These are phyloP conservation scores for Brachionus asplanchnoidis DNA, from an alignment of 1,140 invertebrate genomes.

Conservation along the genomic window DNA sequence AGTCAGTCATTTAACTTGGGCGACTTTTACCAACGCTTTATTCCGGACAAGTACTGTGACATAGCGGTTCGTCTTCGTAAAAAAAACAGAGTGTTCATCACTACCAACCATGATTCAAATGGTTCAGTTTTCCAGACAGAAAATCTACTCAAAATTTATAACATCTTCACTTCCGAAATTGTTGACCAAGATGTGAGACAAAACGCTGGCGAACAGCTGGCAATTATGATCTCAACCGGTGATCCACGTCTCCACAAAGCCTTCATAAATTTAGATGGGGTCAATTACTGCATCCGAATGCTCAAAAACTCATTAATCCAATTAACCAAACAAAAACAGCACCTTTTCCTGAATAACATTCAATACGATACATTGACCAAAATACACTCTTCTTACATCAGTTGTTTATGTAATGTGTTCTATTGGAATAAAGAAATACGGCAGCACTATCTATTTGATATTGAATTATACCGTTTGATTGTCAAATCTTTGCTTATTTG, in stretches of 20 bases:
- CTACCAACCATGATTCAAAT: background rate
- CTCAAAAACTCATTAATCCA: background rate
- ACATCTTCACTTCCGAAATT: slow-evolving; percentile 23
- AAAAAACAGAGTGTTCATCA: background rate
- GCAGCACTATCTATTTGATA: slow-evolving; percentile 12
- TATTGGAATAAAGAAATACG: slow-evolving; percentile 36
- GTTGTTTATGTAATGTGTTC: background rate
- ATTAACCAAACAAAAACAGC: background rate
- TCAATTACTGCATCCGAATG: slow-evolving; percentile 25
- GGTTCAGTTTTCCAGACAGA: slow-evolving; percentile 27
- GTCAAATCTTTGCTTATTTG: slow-evolving; percentile 2
- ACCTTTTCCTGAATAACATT: background rate
- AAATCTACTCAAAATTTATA: slow-evolving; percentile 17
- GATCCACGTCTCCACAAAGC: slow-evolving; percentile 28
- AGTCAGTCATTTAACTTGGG: background rate
- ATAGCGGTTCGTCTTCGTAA: background rate
- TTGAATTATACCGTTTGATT: background rate
- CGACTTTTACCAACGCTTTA: background rate
- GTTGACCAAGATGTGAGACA: slow-evolving; percentile 16
- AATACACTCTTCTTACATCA: slow-evolving; percentile 1
- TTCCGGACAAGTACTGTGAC: slow-evolving; percentile 31
- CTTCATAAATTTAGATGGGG: slow-evolving; percentile 17
- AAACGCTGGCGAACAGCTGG: slow-evolving; percentile 28
- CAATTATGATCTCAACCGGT: slow-evolving; percentile 26
- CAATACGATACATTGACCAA: background rate